phyloP scores from a whole-genome alignment of 2,113 vertebrate genomes.

The Merops nubicus region DNA sequence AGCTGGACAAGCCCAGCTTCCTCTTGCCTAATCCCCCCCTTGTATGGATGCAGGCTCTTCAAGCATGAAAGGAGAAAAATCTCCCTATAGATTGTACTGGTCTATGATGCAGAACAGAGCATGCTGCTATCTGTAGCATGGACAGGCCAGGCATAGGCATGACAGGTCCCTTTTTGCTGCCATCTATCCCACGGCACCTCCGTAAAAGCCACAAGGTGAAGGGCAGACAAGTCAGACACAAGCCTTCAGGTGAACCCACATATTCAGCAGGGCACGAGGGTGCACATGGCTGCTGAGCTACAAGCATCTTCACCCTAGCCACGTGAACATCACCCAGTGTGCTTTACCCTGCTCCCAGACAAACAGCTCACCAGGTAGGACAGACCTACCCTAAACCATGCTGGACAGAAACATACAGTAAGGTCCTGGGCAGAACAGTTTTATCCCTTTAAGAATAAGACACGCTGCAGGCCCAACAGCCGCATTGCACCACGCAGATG shows the following conservation, averaged over 20 bases:
- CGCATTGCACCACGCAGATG: not conserved
- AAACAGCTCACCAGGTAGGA: not conserved
- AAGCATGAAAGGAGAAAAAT: not conserved
- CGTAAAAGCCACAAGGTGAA: not conserved
- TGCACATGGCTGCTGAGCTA: not conserved
- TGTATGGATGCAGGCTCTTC: conserved; percentile 8
- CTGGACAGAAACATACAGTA: rapidly evolving
- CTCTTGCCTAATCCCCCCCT: not conserved
- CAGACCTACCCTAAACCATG: not conserved
- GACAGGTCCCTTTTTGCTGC: not conserved
- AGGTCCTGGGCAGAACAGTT: not conserved
- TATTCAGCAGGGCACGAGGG: not conserved
- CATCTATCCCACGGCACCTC: not conserved
- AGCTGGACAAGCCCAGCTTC: not conserved
- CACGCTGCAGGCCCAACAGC: not conserved
- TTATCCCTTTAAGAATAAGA: not conserved
- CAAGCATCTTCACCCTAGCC: not conserved
- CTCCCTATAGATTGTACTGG: not conserved
- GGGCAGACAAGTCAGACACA: not conserved
- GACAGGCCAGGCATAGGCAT: not conserved
- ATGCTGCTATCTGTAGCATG: conserved; percentile 25
- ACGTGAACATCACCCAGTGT: not conserved
- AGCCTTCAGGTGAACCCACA: not conserved
- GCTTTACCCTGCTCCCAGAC: not conserved
- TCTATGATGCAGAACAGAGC: conserved; percentile 30